Evolutionary conservation across 2,113 vertebrate species (phyloP), one percentile per base, ranked within the genome.

Genomic region (Excalfactoria chinensis): DNA sequence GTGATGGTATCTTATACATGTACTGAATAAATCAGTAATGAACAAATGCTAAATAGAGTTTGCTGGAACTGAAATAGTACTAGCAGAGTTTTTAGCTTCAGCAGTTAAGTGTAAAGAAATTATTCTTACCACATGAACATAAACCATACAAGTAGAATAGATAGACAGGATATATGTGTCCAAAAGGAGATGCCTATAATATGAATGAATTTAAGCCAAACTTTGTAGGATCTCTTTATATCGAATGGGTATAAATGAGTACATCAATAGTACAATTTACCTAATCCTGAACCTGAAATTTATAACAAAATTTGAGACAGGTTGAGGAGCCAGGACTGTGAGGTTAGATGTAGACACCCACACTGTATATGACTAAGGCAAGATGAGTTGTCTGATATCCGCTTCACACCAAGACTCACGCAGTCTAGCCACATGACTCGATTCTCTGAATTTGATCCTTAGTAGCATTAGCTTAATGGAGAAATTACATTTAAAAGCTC

Each of bases 11-110:
- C 28, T 72, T 85, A 32, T 7, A 30, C 25, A 13, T 28, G 9
- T 75, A 40, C 9, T 79, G 49, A 67, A 37, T 82, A 76, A 87
- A 66, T 91, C 49, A 79, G 49, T 48, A 82, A 75, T 43, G 40
- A 81, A 60, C 48, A 35, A 75, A 20, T 19, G 43, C 28, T 92
- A 84, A 93, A 75, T 23, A 75, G 60, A 80, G 26, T 51, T 92
- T 70, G 6, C 77, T 75, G 53, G 22, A 90, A 26, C 15, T 48
- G 23, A 81, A 93, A 70, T 63, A 73, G 11, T 55, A n/a, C 37
- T 71, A 37, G 5, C 26, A 78, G 60, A 68, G 13, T 26, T 81
- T 92, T 84, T 75, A 19, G 21, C 84, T 94, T 78, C 37, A 43
- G 21, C 17, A 93, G 21, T 0, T 81, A 41, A 70, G 14, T 84